phyloP scores from a whole-genome alignment of 2,888 invertebrate genomes.

The Plebejus argus region DNA sequence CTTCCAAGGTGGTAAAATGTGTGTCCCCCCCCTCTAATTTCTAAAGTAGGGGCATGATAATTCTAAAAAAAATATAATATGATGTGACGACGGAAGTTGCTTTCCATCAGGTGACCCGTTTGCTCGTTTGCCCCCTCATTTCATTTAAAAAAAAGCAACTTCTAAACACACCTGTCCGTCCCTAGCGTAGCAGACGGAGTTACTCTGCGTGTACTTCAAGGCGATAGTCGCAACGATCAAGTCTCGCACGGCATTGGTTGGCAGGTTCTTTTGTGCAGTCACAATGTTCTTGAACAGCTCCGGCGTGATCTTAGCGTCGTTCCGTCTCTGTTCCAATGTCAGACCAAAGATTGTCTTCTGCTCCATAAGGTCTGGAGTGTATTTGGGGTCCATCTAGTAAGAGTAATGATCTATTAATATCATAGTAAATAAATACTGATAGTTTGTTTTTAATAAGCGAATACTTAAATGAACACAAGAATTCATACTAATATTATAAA shows the following conservation, averaged over 20 bases:
- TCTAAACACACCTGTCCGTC: slow-evolving; percentile 87
- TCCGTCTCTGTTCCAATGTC: slow-evolving; percentile 88
- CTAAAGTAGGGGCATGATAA: too few relatives aligned
- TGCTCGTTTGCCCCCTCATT: too few relatives aligned
- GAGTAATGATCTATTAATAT: not conserved
- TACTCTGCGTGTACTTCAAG: slow-evolving; percentile 98
- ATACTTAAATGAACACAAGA: too few relatives aligned
- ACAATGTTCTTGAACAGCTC: slow-evolving; percentile 91
- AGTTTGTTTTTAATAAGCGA: too few relatives aligned
- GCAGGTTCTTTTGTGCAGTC: slow-evolving; percentile 83
- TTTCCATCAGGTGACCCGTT: too few relatives aligned
- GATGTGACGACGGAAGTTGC: too few relatives aligned
- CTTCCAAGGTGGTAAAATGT: too few relatives aligned
- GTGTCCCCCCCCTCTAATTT: too few relatives aligned
- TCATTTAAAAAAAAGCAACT: too few relatives aligned
- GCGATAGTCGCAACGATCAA: slow-evolving; percentile 97
- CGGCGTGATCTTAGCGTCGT: slow-evolving; percentile 91
- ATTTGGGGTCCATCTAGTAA: slow-evolving; percentile 90
- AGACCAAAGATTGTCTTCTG: slow-evolving; percentile 80
- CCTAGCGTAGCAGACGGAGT: slow-evolving; percentile 97
- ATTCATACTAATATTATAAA: too few relatives aligned
- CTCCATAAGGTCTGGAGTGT: slow-evolving; percentile 90
- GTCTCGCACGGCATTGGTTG: slow-evolving; percentile 90
- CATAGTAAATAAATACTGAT: too few relatives aligned
- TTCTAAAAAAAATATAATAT: too few relatives aligned